Evolutionary conservation across 1,140 invertebrate genomes (phyloP).

Genomic region (Chelonus insularis): DNA sequence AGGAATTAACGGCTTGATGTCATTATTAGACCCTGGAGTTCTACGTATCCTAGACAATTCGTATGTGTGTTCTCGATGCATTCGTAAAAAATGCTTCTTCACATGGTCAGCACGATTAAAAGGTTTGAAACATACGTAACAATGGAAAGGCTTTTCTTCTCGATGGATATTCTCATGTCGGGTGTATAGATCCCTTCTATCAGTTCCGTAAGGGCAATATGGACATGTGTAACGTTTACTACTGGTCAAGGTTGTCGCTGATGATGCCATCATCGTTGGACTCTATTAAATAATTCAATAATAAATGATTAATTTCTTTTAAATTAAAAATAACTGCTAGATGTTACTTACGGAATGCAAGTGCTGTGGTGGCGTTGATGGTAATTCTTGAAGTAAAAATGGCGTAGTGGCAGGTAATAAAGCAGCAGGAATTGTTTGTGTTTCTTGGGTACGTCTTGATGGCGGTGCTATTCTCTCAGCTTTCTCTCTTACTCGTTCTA

Average conservation of each 20-base stretch:
- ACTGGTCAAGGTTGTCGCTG: conserved; percentile 38
- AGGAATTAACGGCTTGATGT: conserved; percentile 15
- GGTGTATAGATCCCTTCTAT: conserved; percentile 90
- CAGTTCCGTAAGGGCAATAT: conserved; percentile 86
- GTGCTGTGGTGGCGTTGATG: conserved; percentile 46
- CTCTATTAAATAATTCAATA: conserved; percentile 26
- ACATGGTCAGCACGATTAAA: conserved; percentile 94
- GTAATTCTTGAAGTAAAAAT: conserved; percentile 53
- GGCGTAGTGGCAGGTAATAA: conserved; percentile 47
- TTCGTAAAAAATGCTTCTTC: conserved; percentile 89
- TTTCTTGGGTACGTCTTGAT: conserved; percentile 54
- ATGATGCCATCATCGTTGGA: conserved; percentile 38
- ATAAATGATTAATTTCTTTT: not conserved
- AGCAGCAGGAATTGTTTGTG: conserved; percentile 53
- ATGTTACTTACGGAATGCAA: conserved; percentile 45
- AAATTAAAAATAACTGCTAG: not conserved
- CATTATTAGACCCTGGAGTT: conserved; percentile 35
- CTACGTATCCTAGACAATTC: conserved; percentile 80
- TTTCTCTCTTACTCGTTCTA: conserved; percentile 52
- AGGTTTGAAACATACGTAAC: conserved; percentile 87
- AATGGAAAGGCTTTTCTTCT: conserved; percentile 91
- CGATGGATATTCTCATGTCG: conserved; percentile 95
- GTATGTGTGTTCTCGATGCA: conserved; percentile 85
- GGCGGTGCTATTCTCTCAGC: conserved; percentile 50
- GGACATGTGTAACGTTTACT: conserved; percentile 81